phyloP scores from a whole-genome alignment of 1,140 invertebrate genomes.

The Matsumurasca onukii region DNA sequence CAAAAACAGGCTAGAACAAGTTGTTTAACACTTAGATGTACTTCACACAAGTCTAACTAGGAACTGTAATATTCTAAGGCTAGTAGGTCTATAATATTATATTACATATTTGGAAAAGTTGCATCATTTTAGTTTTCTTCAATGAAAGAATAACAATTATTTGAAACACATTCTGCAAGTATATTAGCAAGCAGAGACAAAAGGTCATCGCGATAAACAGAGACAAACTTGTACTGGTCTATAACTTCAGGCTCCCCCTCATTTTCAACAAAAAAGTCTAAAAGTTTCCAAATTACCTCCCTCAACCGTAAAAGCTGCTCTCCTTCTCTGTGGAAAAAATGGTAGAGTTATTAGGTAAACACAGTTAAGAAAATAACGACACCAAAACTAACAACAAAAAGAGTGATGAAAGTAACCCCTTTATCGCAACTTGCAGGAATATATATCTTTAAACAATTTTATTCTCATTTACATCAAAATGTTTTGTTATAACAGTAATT shows the following conservation, averaged over 20 bases:
- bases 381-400: background rate
- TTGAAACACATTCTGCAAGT: background rate
- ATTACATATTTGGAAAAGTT: too few species aligned
- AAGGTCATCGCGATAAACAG: background rate
- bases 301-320: constrained; percentile 21
- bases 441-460: background rate
- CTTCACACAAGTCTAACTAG: too few species aligned
- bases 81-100: too few species aligned
- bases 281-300: constrained; percentile 10
- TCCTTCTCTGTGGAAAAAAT: constrained; percentile 30
- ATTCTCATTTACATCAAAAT: background rate
- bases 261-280: constrained; percentile 28
- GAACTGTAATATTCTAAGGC: too few species aligned
- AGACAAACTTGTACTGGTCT: background rate
- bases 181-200: background rate
- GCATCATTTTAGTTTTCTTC: too few species aligned
- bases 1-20: too few species aligned
- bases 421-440: background rate
- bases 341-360: background rate
- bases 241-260: constrained; percentile 22
- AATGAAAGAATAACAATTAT: too few species aligned
- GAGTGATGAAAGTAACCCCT: background rate
- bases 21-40: too few species aligned
- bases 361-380: background rate
- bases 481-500: background rate